Percentiles rank a stretch among this genome's conserved stretches.
These are phyloP conservation scores for Smithornis capensis DNA, from an alignment of 2,113 vertebrate species.

Conservation along the genomic window DNA sequence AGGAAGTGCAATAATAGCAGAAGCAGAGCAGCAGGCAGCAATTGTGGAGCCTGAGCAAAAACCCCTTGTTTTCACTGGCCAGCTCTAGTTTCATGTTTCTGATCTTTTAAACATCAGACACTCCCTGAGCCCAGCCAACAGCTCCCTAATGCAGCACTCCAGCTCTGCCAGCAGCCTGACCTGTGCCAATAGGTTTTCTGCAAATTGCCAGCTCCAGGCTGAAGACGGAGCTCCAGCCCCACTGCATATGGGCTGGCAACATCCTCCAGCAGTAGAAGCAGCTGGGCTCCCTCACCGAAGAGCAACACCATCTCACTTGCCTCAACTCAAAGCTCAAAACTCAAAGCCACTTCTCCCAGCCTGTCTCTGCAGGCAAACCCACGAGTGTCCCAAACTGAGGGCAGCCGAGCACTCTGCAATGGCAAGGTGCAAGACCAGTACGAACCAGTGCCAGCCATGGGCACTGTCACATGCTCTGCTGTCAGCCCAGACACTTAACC, in stretches of 20 bases:
- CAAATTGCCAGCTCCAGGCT: conserved; percentile 28
- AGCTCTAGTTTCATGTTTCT: conserved; percentile 70
- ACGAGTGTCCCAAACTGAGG: background rate
- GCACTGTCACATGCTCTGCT: background rate
- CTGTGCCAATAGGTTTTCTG: conserved; percentile 26
- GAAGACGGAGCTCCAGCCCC: background rate
- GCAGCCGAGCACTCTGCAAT: background rate
- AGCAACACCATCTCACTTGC: background rate
- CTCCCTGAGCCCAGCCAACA: conserved; percentile 2
- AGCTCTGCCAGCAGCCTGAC: conserved; percentile 35
- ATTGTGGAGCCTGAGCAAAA: conserved; percentile 64
- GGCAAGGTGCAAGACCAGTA: background rate
- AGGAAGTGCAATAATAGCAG: conserved; percentile 59
- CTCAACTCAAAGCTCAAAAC: background rate
- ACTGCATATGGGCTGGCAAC: background rate
- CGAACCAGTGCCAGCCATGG: background rate
- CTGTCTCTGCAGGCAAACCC: background rate
- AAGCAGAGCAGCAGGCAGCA: conserved; percentile 67
- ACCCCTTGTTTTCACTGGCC: conserved; percentile 66
- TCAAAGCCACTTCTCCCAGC: background rate
- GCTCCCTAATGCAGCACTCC: background rate
- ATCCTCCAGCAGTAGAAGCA: background rate
- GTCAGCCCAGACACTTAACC: background rate
- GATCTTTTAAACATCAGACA: conserved; percentile 67
- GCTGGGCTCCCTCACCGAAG: background rate